Base-by-base conservation (phyloP, 1,140 invertebrate species). In the Apocrypta bakeri region DNA sequence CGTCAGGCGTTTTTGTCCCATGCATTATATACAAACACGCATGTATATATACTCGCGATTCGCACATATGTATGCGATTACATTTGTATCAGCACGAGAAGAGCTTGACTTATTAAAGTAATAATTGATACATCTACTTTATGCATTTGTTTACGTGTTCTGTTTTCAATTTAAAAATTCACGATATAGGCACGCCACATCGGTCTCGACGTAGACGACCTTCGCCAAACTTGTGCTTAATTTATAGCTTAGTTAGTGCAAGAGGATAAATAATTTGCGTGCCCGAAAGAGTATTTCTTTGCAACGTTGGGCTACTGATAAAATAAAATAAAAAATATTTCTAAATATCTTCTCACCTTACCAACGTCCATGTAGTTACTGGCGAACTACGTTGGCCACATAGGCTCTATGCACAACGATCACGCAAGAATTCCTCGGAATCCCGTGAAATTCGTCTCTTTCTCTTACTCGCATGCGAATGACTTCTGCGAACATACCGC, bases 41-140 rank as follows among this genome's bases (percentile, higher is more conserved):
- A 24, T n/a, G n/a, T n/a, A n/a, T n/a, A 2, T 71, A 72, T 71
- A 66, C 14, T 79, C 63, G 37, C n/a, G n/a, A 42, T 42, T 42
- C 33, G n/a, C n/a, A 37, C 33, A n/a, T 56, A 42, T 12, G 12
- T 12, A 42, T 7, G 40, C 21, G 48, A 56, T 56, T 56, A 17
- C 21, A n/a, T 56, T 21, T 56, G 17, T 56, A 56, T 56, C 48
- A 56, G 48, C 48, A 6, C 33, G 33, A 37, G 33, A 17, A 17
- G 14, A 56, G 24, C 40, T 73, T 64, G 56, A 80, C 42, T 71
- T 79, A 73, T 73, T 80, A 73, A 73, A 40, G 56, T 80, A 80
- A 80, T 80, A 80, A 80, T 80, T 74, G 79, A 64, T 73, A 73
- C 33, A 73, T 56, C 63, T 73, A 80, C 61, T 80, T 80, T 80